Base-by-base conservation (phyloP, 2,113 vertebrate species). In the Periophthalmodon schlosseri region DNA sequence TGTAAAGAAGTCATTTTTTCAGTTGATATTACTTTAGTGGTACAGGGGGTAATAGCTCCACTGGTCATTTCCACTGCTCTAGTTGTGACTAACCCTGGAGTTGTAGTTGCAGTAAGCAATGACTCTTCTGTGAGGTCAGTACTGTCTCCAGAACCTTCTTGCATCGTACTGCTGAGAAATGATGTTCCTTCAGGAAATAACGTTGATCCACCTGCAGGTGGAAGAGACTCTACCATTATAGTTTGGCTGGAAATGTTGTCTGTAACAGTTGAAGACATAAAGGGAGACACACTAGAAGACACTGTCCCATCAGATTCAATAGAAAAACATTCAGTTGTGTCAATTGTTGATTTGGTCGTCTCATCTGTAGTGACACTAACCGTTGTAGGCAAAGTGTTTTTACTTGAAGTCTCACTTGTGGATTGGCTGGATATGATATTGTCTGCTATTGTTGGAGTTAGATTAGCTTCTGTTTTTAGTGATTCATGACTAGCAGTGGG, bases 301-400 rank as follows among this genome's bases (percentile, higher is more conserved):
- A 34, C 60, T 16, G 60, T 34, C 24, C 60, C 28, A 7, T 7
- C 61, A 64, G 61, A 36, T 2, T 39, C 33, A 39, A 39, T 39
- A 39, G 56, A 58, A 16, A 66, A n/a, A 66, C 3, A 5, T 3
- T 16, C 9, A 2, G 5, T n/a, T 1, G 34, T 47, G 12, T 69
- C 16, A 0, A 20, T 50, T 39, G 67, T 8, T 49, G 56, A 12
- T 2, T 56, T 16, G 33, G 73, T 39, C 0, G 44, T 2, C 5
- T 21, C 33, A 7, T 52, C 46, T 57, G 69, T 73, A 50, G 52
- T 75, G 47, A 52, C 56, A 39, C 18, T 34, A 11, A 63, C n/a
- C 33, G 21, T 10, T 56, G 54, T 5, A 21, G 33, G 33, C 47
- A 16, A 39, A 39, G 56, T 13, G 52, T n/a, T n/a, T n/a, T n/a